A percentile compares a stretch with the other conserved stretches of the same genome.
Conservation (phyloP, 2,888 invertebrate species). For the Clunio marinus region DNA sequence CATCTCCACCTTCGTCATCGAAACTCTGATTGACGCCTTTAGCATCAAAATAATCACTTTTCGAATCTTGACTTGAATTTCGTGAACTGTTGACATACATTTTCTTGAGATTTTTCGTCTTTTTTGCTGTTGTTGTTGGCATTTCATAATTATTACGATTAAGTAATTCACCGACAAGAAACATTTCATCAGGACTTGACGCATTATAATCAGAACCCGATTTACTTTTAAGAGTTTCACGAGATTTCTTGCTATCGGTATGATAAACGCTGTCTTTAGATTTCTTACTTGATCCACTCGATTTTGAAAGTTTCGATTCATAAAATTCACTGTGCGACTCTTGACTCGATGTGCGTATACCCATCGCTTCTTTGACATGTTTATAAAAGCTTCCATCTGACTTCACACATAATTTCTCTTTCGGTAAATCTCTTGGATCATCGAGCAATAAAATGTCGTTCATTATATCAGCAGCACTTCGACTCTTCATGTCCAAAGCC, state of each 20-base stretch:
- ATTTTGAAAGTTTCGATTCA: constrained; percentile 62
- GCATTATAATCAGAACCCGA: constrained; percentile 57
- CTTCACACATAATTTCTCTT: constrained; percentile 66
- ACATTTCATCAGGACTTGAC: constrained; percentile 59
- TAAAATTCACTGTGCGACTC: constrained; percentile 68
- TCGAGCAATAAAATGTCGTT: constrained; percentile 74
- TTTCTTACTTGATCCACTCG: constrained; percentile 63
- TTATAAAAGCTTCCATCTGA: constrained; percentile 71
- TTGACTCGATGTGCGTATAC: constrained; percentile 64
- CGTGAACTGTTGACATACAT: constrained; percentile 53
- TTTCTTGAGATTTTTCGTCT: constrained; percentile 47
- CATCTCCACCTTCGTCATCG: constrained; percentile 42
- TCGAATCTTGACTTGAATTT: constrained; percentile 66
- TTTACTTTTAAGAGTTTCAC: constrained; percentile 61
- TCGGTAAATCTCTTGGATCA: constrained; percentile 68
- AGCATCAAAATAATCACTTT: constrained; percentile 62
- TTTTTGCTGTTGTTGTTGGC: constrained; percentile 52
- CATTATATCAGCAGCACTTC: constrained; percentile 65
- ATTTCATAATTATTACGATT: constrained; percentile 55
- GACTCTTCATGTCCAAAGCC: constrained; percentile 60
- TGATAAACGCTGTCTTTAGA: constrained; percentile 62
- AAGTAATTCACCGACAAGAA: constrained; percentile 50
- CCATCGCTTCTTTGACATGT: constrained; percentile 60
- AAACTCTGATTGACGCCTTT: constrained; percentile 46
- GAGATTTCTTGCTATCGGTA: constrained; percentile 62